Base-by-base conservation (phyloP, 2,888 invertebrate species). In the Capitulum mitella region DNA sequence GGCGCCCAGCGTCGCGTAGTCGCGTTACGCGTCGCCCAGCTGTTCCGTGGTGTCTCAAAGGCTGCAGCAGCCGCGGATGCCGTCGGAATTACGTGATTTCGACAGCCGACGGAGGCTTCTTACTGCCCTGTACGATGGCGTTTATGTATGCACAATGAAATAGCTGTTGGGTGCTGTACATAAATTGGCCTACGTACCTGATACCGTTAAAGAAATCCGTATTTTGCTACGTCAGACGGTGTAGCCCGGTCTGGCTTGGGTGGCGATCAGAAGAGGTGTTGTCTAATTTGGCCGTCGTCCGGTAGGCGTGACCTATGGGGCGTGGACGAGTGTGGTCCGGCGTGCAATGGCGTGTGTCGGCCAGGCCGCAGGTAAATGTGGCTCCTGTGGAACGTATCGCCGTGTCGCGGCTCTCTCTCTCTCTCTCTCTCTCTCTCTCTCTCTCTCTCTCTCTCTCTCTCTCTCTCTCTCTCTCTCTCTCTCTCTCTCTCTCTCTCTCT, bases 181-280 rank as follows among this genome's bases (percentile, higher is more conserved):
- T 51, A 61, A 61, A 29, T 61, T 10, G 58, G 58, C 58, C 29
- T 29, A 61, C 58, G 58, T 61, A 64, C 64, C 64, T 64, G 64
- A 64, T 10, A 32, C 64, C 34, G 64, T 64, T 32, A 64, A 14
- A 19, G 19, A 64, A 64, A 34, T 64, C 64, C 34, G 64, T 64
- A 64, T 64, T 64, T 64, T 64, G 64, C 34, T 64, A 64, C 64
- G 22, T 34, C 16, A 29, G 34, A 34, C 34, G 64, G 34, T 64
- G 14, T 64, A 32, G 34, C 6, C 19, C 64, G 64, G 64, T 19
- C 19, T 64, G 34, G 64, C 34, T 19, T 34, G 64, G 51, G 5
- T 22, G 51, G 43, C 43, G 43, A 43, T 43, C 43, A 43, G 43
- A 43, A 43, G 43, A n/a, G 6, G 58, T 29, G 58, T 58, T 58